phyloP scores from a whole-genome alignment of 2,797 vertebrate species.

The Anabas testudineus region DNA sequence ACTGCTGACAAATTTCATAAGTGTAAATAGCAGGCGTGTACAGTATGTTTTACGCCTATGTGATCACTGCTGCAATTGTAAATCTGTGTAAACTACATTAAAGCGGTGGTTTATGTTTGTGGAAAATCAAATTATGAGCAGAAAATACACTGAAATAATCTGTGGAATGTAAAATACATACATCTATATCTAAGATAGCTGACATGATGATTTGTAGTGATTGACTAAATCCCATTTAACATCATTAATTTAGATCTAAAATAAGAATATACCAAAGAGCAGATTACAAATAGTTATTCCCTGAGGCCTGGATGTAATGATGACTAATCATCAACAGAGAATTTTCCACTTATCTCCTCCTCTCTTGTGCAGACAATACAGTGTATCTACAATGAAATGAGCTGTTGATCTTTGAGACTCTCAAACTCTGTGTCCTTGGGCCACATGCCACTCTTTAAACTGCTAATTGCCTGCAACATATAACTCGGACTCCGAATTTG shows the following conservation, averaged over 20 bases:
- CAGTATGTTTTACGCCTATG: neutral
- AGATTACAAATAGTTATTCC: slow-evolving; percentile 6
- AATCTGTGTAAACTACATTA: slow-evolving; percentile 5
- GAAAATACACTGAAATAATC: slow-evolving; percentile 5
- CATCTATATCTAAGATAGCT: neutral
- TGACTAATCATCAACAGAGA: slow-evolving; percentile 8
- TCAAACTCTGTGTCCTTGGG: slow-evolving; percentile 21
- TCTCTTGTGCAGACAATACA: neutral
- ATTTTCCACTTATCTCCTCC: neutral
- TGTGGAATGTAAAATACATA: neutral
- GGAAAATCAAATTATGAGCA: neutral
- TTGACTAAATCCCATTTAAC: neutral
- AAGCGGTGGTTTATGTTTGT: neutral
- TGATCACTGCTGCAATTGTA: slow-evolving; percentile 2
- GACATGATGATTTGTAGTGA: slow-evolving; percentile 1
- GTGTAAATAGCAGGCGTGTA: slow-evolving; percentile 8
- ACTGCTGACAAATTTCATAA: slow-evolving; percentile 24
- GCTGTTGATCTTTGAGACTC: slow-evolving; percentile 42
- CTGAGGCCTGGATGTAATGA: slow-evolving; percentile 11
- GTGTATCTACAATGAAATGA: slow-evolving; percentile 18
- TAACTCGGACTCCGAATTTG: slow-evolving; percentile 30
- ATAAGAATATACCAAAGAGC: neutral
- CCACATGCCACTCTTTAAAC: slow-evolving; percentile 26
- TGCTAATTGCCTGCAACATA: slow-evolving; percentile 53
- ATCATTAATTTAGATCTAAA: neutral